These are phyloP conservation scores for Seriola quinqueradiata DNA, from an alignment of 2,113 vertebrate species.

Conservation along the genomic window DNA sequence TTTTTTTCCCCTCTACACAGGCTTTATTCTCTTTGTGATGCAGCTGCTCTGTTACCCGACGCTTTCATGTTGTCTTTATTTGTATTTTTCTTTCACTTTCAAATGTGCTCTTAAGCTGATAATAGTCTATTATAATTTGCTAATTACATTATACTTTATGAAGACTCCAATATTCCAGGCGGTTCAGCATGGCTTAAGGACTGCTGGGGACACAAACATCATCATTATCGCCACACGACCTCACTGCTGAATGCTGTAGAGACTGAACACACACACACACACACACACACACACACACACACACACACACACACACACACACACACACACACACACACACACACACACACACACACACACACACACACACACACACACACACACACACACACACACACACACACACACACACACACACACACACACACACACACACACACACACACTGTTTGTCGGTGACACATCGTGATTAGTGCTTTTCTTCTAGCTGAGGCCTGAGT, in stretches of 20 bases:
- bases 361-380: neutral
- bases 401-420: neutral
- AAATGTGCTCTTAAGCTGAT: slow-evolving; percentile 18
- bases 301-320: neutral
- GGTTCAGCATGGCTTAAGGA: neutral
- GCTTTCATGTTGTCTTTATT: slow-evolving; percentile 16
- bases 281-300: neutral
- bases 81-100: slow-evolving; percentile 1
- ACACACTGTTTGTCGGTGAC: slow-evolving; percentile 16
- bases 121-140: slow-evolving; percentile 21
- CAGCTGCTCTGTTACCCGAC: slow-evolving; percentile 8
- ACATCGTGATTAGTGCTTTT: slow-evolving; percentile 4
- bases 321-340: neutral
- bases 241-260: neutral
- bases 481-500: neutral
- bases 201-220: slow-evolving; percentile 8
- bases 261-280: neutral
- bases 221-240: slow-evolving; percentile 11
- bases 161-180: slow-evolving; percentile 1
- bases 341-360: neutral
- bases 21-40: slow-evolving; percentile 30
- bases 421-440: neutral
- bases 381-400: neutral
- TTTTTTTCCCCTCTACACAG: slow-evolving; percentile 1
- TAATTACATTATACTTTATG: slow-evolving; percentile 22